Base-by-base conservation (phyloP, 2,797 vertebrate species). In the Lithobates pipiens region DNA sequence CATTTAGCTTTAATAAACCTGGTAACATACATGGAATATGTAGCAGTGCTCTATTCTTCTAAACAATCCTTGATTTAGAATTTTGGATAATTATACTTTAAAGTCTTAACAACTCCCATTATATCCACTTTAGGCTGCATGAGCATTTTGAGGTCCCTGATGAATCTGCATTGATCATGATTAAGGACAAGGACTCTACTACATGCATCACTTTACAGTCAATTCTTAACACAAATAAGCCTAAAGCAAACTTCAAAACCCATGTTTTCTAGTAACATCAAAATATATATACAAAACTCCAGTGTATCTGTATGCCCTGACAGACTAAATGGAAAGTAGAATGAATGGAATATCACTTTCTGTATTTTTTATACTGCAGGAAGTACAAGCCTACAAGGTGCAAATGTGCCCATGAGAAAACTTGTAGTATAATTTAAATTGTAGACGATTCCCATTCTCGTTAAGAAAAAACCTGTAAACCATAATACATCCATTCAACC, bases 221-320 rank as follows among this genome's bases (percentile, higher is more conserved):
- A 78, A 69, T 86, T 83, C n/a, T 27, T 83, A 50, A 69, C 32
- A 76, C 63, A 83, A 80, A 84, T 29, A 83, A 42, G 71, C 81
- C 81, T 70, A 70, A 46, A 87, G 81, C 29, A 76, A 70, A 84
- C 65, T 69, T 29, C 23, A 34, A 78, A 68, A 57, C 27, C 54
- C 69, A 27, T 83, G 63, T 68, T 72, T 77, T 39, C 61, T 44
- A 68, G 5, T 54, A 61, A 79, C 50, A 67, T 80, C n/a, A 25
- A 78, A 32, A 16, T 68, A n/a, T 16, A 5, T 8, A 11, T 10
- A 67, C 57, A 73, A 79, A 8, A 78, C 77, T 44, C 25, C 4
- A 10, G 57, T 76, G 21, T 57, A 46, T 10, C 11, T n/a, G 67
- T 36, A 23, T 39, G 21, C 54, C 27, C 11, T 67, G 27, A 11